A percentile compares a stretch with the other conserved stretches of the same genome.
Conservation (phyloP, 2,888 invertebrate species). For the Oligia strigilis region DNA sequence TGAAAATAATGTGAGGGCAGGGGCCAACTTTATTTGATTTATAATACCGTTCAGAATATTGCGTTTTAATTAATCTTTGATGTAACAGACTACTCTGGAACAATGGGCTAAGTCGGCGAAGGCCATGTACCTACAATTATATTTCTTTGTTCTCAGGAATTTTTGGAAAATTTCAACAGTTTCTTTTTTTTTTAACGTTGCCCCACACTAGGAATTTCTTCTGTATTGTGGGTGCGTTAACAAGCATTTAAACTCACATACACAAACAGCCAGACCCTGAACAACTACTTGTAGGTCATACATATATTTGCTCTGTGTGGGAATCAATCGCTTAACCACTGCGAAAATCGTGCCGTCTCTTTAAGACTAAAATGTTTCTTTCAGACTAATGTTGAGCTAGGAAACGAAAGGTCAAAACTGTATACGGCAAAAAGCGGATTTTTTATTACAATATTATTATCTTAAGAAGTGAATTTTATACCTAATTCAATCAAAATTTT, state of each 20-base stretch:
- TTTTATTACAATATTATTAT: neutral
- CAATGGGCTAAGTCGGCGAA: constrained; percentile 32
- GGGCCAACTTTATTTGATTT: constrained; percentile 78
- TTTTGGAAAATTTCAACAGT: neutral
- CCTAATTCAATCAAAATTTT: neutral
- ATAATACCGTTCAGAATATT: constrained; percentile 73
- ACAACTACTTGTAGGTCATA: no score
- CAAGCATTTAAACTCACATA: no score
- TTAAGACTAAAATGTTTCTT: neutral
- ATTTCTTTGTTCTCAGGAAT: constrained; percentile 29
- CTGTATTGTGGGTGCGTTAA: no score
- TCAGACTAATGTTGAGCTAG: neutral
- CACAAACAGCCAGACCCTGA: no score
- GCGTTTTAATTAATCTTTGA: constrained; percentile 76
- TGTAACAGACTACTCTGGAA: constrained; percentile 51
- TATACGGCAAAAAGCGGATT: neutral
- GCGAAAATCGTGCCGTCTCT: no score
- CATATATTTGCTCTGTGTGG: no score
- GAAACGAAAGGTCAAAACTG: neutral
- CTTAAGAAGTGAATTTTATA: no score
- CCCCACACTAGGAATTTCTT: no score
- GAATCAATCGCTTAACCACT: no score
- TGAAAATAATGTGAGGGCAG: constrained; percentile 80
- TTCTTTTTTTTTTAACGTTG: no score
- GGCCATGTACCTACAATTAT: constrained; percentile 1